Evolutionary conservation across 1,140 invertebrate species (phyloP).

Genomic region (Rhynchophorus ferrugineus): DNA sequence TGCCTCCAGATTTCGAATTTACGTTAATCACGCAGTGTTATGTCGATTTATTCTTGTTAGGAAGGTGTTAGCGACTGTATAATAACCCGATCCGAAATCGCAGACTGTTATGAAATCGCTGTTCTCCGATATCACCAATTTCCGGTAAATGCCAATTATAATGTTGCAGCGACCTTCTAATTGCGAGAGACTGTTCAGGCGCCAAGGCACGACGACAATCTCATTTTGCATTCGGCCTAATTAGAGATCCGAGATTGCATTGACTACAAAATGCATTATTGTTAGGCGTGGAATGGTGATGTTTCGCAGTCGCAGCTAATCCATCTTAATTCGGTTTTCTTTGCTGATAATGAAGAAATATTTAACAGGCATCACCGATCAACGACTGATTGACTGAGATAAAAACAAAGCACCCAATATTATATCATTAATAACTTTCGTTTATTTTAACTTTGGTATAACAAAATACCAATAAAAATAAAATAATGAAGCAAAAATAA

Average conservation of each 20-base stretch:
- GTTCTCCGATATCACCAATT: conserved; percentile 5
- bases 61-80: too few relatives aligned
- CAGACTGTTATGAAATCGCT: neutral
- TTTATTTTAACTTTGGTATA: too few relatives aligned
- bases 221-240: conserved; percentile 7
- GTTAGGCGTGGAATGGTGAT: neutral
- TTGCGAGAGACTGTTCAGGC: conserved; percentile 3
- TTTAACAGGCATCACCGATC: neutral
- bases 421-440: too few relatives aligned
- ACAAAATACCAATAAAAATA: too few relatives aligned
- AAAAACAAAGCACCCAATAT: too few relatives aligned
- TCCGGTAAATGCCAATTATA: conserved; percentile 4
- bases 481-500: too few relatives aligned
- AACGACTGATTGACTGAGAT: neutral
- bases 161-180: conserved; percentile 2
- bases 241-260: conserved; percentile 6
- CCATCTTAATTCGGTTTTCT: neutral
- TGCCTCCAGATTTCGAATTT: too few relatives aligned
- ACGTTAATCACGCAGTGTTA: too few relatives aligned
- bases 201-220: conserved; percentile 7
- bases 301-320: neutral
- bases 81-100: neutral
- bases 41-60: too few relatives aligned
- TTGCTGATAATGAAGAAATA: neutral
- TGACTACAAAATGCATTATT: conserved; percentile 6